These are phyloP conservation scores for Oxycera nigricornis DNA, from an alignment of 2,888 invertebrate species.

Conservation along the genomic window DNA sequence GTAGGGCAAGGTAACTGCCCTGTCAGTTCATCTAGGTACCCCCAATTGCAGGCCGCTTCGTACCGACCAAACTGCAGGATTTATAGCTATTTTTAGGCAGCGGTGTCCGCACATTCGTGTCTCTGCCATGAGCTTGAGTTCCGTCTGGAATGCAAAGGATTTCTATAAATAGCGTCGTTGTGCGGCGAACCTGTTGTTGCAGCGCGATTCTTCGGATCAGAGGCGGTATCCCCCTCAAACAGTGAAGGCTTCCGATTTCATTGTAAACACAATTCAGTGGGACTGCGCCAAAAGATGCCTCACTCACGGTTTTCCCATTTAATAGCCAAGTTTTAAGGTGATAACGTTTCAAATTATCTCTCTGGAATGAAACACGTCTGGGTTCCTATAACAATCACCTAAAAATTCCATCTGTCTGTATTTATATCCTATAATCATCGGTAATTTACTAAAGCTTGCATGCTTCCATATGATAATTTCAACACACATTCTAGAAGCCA, in stretches of 20 bases:
- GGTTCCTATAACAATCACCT: no score
- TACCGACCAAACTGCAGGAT: background rate
- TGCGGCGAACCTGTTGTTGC: conserved; percentile 17
- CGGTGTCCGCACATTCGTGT: background rate
- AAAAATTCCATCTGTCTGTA: no score
- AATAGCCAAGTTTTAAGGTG: no score
- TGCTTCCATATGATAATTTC: no score
- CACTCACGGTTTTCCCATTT: no score
- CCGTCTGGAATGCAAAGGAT: conserved; percentile 20
- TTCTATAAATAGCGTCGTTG: conserved; percentile 10
- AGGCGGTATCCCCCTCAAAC: background rate
- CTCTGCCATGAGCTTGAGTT: background rate
- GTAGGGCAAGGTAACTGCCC: background rate
- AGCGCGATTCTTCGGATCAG: background rate
- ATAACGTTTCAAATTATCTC: no score
- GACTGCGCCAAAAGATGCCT: no score
- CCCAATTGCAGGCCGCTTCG: background rate
- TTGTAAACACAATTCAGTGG: background rate
- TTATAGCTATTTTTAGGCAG: background rate
- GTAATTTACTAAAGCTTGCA: no score
- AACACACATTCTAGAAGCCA: no score
- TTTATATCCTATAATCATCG: no score
- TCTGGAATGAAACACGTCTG: no score
- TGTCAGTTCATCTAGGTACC: background rate
- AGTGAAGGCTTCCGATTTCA: background rate